Conservation (phyloP, 1,140 invertebrate genomes). For the Eupeodes corollae region DNA sequence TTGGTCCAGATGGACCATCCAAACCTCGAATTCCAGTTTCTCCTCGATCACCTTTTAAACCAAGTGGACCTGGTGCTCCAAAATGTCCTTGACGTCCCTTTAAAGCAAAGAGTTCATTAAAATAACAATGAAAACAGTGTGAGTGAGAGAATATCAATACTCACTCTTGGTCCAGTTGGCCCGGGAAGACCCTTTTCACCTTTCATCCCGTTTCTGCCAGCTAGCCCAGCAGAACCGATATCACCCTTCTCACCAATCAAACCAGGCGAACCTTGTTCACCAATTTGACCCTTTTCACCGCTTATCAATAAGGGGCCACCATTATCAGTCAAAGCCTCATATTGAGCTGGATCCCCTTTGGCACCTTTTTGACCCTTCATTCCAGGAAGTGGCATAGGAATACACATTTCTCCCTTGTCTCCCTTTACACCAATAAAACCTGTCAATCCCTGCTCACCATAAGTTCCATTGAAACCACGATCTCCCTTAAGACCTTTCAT, state of each 20-base stretch:
- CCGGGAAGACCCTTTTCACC: slow-evolving; percentile 66
- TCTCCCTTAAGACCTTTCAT: slow-evolving; percentile 47
- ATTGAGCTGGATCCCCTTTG: slow-evolving; percentile 46
- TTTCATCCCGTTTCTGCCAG: slow-evolving; percentile 44
- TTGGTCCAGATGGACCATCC: slow-evolving; percentile 52
- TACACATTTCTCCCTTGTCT: slow-evolving; percentile 43
- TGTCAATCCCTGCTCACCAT: slow-evolving; percentile 52
- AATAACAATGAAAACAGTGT: too few relatives aligned
- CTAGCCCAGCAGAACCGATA: slow-evolving; percentile 47
- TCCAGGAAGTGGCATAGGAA: slow-evolving; percentile 41
- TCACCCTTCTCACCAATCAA: slow-evolving; percentile 48
- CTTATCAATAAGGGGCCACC: slow-evolving; percentile 21
- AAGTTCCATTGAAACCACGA: slow-evolving; percentile 44
- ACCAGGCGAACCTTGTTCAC: slow-evolving; percentile 58
- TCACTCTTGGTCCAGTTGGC: slow-evolving; percentile 64
- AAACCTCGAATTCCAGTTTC: slow-evolving; percentile 67
- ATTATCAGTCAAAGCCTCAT: slow-evolving; percentile 22
- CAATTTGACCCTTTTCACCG: slow-evolving; percentile 45
- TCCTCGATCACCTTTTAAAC: slow-evolving; percentile 70
- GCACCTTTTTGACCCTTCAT: slow-evolving; percentile 60
- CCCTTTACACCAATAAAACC: slow-evolving; percentile 68
- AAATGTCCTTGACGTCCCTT: slow-evolving; percentile 76
- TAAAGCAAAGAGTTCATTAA: slow-evolving; percentile 46
- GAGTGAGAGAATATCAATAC: slow-evolving; percentile 22
- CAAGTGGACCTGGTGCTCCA: slow-evolving; percentile 65